Evolutionary conservation across 2,797 vertebrate species (phyloP).

Genomic region (Merluccius polli): DNA sequence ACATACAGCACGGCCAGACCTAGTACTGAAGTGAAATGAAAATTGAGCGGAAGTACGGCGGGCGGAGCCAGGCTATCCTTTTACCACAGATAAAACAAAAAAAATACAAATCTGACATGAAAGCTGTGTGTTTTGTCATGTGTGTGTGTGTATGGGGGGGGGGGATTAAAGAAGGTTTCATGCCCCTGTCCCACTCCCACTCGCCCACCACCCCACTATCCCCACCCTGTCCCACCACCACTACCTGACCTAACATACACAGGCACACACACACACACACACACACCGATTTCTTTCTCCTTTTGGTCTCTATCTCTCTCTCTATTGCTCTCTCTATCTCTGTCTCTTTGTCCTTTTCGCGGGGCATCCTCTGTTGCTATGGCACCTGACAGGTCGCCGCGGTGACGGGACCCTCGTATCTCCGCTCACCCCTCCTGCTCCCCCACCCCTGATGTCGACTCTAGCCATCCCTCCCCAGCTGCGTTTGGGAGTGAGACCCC

Average conservation of each 20-base stretch:
- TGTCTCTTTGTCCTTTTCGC: constrained; percentile 52
- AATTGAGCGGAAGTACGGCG: too few species aligned
- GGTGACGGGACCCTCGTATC: constrained; percentile 32
- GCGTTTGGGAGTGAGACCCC: constrained; percentile 39
- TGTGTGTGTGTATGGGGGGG: too few species aligned
- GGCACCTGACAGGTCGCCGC: constrained; percentile 68
- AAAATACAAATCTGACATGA: not conserved
- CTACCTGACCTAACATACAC: not conserved
- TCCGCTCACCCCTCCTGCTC: constrained; percentile 65
- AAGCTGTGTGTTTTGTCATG: not conserved
- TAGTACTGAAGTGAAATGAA: too few species aligned
- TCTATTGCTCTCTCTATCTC: constrained; percentile 26
- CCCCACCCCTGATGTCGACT: constrained; percentile 62
- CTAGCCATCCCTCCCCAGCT: constrained; percentile 49
- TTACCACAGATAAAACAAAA: not conserved
- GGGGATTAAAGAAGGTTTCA: not conserved
- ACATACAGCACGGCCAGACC: too few species aligned
- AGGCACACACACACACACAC: not conserved
- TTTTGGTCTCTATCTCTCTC: constrained; percentile 35
- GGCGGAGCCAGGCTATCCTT: too few species aligned
- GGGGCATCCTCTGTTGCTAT: constrained; percentile 64
- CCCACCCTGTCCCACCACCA: not conserved
- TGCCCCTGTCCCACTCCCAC: not conserved
- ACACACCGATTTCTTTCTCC: not conserved
- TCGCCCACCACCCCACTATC: not conserved